Percentiles rank a stretch among this genome's conserved stretches.
Evolutionary conservation across 2,797 vertebrate species (phyloP).

Genomic region (Delichon dasypus): DNA sequence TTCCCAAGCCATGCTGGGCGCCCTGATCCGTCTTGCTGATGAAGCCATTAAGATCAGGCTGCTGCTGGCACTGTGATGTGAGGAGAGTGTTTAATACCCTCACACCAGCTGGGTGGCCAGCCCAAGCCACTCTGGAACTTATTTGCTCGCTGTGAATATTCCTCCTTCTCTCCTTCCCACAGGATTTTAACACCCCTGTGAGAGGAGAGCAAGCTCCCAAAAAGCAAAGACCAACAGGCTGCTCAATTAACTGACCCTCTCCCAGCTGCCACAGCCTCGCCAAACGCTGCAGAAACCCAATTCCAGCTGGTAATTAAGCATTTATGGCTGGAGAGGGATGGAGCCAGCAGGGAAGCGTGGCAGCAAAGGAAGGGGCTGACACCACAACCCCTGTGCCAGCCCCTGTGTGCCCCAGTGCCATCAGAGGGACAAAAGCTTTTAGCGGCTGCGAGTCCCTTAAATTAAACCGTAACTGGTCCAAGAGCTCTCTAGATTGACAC

Average conservation of each 20-base stretch:
- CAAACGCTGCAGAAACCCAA: background rate
- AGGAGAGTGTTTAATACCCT: background rate
- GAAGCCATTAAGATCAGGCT: slow-evolving; percentile 15
- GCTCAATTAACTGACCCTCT: slow-evolving; percentile 22
- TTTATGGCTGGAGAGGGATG: rapidly evolving
- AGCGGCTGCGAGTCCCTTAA: background rate
- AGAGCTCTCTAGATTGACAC: background rate
- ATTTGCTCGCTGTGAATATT: background rate
- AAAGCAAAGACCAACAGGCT: background rate
- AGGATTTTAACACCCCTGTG: slow-evolving; percentile 12
- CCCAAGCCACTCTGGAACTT: background rate
- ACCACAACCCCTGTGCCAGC: background rate
- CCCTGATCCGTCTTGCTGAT: background rate
- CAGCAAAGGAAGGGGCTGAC: background rate
- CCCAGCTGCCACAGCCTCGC: background rate
- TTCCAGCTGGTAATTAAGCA: background rate
- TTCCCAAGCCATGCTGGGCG: background rate
- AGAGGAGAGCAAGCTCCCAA: background rate
- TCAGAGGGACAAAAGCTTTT: background rate
- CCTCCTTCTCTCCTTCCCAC: background rate
- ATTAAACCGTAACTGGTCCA: background rate
- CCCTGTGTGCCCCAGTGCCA: background rate
- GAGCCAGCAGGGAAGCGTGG: background rate
- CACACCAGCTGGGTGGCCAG: slow-evolving; percentile 28
- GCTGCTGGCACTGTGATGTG: background rate